Evolutionary conservation across 2,797 vertebrate species (phyloP).

Genomic region (Pagetopsis macropterus): DNA sequence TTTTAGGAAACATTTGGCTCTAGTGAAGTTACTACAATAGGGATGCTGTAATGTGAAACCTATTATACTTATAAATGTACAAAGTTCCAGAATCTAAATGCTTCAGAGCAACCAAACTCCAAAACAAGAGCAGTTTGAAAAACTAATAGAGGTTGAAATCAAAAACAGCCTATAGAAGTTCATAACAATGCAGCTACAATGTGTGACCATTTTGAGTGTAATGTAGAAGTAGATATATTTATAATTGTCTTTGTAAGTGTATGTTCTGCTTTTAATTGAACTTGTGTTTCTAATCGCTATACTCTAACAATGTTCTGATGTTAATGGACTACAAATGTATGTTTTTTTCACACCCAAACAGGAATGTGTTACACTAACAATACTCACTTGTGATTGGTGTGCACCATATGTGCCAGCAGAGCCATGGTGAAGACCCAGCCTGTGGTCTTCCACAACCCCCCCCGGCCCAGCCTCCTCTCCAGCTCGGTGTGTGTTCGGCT

Average conservation of each 20-base stretch:
- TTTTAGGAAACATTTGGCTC: constrained; percentile 27
- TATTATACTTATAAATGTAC: constrained; percentile 18
- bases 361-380: constrained; percentile 1
- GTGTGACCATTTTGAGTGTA: not conserved
- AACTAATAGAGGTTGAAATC: constrained; percentile 29
- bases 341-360: constrained; percentile 3
- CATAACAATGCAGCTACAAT: not conserved
- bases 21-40: constrained; percentile 19
- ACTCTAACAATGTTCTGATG: not conserved
- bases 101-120: not conserved
- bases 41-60: constrained; percentile 10
- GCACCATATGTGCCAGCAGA: constrained; percentile 85
- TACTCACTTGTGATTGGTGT: constrained; percentile 90
- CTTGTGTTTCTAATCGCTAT: not conserved
- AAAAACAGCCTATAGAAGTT: constrained; percentile 31
- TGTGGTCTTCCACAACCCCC: constrained; percentile 72
- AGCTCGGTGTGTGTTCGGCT: constrained; percentile 72
- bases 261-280: not conserved
- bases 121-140: constrained; percentile 8
- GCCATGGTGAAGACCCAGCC: constrained; percentile 86
- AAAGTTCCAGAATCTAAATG: constrained; percentile 14
- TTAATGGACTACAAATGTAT: not conserved
- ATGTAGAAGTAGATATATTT: not conserved
- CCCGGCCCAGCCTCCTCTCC: constrained; percentile 69
- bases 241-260: no score